A percentile compares a stretch with the other conserved stretches of the same genome.
Conservation (phyloP, 2,888 invertebrate species). For the Caenorhabditis doughertyi region DNA sequence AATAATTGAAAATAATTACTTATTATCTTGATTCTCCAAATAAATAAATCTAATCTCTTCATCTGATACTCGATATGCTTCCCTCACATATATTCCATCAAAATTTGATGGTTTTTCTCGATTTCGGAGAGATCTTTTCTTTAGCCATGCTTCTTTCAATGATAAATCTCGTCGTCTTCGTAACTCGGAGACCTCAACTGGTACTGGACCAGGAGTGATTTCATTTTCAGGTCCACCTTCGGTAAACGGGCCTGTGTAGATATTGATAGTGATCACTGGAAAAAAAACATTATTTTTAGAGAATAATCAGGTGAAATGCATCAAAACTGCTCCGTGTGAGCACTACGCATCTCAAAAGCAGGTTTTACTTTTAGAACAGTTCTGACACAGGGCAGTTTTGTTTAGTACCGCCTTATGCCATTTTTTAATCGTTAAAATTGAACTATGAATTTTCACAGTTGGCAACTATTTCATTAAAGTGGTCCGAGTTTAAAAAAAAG, state of each 20-base stretch:
- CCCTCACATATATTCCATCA: slow-evolving; percentile 60
- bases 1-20: slow-evolving; percentile 41
- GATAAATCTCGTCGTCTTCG: slow-evolving; percentile 42
- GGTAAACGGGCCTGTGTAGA: slow-evolving; percentile 35
- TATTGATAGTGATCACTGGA: slow-evolving; percentile 46
- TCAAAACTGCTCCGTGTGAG: too few species aligned
- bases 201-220: slow-evolving; percentile 18
- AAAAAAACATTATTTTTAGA: too few species aligned
- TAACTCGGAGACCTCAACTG: slow-evolving; percentile 16
- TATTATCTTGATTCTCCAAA: slow-evolving; percentile 56
- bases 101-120: slow-evolving; percentile 24
- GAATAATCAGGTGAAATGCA: too few species aligned
- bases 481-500: too few species aligned
- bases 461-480: too few species aligned
- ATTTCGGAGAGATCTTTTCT: background rate
- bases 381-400: too few species aligned
- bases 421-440: too few species aligned
- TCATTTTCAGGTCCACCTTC: slow-evolving; percentile 41
- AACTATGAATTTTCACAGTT: too few species aligned
- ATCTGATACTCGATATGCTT: slow-evolving; percentile 62
- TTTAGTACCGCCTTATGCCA: too few species aligned
- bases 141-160: slow-evolving; percentile 34
- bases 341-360: too few species aligned
- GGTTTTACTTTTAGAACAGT: too few species aligned
- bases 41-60: slow-evolving; percentile 55